phyloP scores from a whole-genome alignment of 2,113 vertebrate species.

The Perca schrenkii region DNA sequence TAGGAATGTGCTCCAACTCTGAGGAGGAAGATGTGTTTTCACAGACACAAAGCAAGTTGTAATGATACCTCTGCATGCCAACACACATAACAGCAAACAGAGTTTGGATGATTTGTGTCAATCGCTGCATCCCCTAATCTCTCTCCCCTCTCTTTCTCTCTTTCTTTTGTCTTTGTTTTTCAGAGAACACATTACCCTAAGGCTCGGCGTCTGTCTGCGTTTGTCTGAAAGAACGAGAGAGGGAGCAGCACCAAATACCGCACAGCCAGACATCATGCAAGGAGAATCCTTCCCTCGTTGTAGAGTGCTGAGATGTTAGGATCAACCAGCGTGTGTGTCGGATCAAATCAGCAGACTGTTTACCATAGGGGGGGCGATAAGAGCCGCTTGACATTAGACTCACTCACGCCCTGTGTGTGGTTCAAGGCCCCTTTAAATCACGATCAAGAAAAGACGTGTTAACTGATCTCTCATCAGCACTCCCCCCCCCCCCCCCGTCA shows the following conservation, averaged over 20 bases:
- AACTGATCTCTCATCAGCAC: constrained; percentile 59
- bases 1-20: constrained; percentile 27
- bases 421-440: constrained; percentile 50
- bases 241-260: constrained; percentile 63
- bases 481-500: background rate
- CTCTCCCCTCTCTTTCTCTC: constrained; percentile 20
- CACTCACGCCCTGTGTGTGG: constrained; percentile 33
- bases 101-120: constrained; percentile 13
- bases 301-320: constrained; percentile 75
- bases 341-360: constrained; percentile 72
- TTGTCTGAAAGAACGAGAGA: constrained; percentile 64
- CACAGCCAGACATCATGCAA: constrained; percentile 67
- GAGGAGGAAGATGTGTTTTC: constrained; percentile 17
- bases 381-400: constrained; percentile 57
- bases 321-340: constrained; percentile 57
- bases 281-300: constrained; percentile 46
- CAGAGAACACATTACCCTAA: constrained; percentile 70
- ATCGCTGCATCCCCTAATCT: background rate
- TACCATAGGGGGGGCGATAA: constrained; percentile 52
- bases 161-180: constrained; percentile 66
- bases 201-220: constrained; percentile 74
- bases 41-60: constrained; percentile 7
- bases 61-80: background rate
- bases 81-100: background rate
- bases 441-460: constrained; percentile 64